These are phyloP conservation scores for Thunnus thynnus DNA, from an alignment of 2,113 vertebrate genomes.

Conservation along the genomic window DNA sequence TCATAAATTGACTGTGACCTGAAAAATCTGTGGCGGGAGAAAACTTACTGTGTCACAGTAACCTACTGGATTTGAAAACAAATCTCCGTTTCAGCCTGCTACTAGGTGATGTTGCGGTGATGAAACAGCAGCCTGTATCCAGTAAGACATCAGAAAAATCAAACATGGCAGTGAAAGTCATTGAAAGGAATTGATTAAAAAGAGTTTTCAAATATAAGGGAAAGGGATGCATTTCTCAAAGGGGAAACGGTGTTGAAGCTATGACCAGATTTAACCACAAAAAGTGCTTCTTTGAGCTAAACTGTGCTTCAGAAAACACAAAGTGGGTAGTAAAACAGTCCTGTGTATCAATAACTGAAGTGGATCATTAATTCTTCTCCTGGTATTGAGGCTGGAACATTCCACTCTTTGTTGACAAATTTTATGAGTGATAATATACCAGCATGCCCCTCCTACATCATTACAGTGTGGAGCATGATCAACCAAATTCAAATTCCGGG, in stretches of 20 bases:
- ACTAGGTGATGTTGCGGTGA: neutral
- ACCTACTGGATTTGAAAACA: neutral
- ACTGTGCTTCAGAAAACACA: neutral
- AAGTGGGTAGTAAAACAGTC: neutral
- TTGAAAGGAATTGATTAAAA: neutral
- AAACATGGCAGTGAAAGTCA: no score
- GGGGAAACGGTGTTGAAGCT: neutral
- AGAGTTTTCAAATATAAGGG: neutral
- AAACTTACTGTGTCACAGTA: neutral
- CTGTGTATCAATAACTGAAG: neutral
- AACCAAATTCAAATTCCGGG: conserved; percentile 6
- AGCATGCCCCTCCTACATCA: conserved; percentile 17
- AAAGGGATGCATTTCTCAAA: neutral
- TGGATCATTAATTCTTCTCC: neutral
- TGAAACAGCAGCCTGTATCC: no score
- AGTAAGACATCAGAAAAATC: neutral
- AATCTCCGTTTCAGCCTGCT: neutral
- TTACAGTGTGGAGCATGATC: conserved; percentile 24
- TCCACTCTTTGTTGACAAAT: neutral
- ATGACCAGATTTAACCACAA: neutral
- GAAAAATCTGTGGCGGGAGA: neutral
- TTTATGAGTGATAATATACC: neutral
- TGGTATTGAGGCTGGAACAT: neutral
- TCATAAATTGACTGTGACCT: neutral
- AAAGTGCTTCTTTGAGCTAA: neutral